Percentiles rank a stretch among this genome's conserved stretches.
Evolutionary conservation across 1,140 invertebrate species (phyloP).

Genomic region (Eumeta japonica): DNA sequence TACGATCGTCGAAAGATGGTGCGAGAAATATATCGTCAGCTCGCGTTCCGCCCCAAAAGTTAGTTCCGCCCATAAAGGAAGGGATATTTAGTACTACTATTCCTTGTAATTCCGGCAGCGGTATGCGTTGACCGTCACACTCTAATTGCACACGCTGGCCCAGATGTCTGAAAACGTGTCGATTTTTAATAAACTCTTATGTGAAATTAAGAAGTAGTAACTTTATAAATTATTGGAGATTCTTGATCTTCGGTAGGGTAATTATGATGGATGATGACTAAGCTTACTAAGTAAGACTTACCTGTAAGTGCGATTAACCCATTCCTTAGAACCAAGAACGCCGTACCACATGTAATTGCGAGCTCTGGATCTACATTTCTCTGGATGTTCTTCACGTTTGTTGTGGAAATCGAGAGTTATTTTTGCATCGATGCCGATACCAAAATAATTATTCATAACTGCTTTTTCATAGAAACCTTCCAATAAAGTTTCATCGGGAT

Average conservation of each 20-base stretch:
- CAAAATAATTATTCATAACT: slow-evolving; percentile 99
- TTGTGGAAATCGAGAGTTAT: slow-evolving; percentile 97
- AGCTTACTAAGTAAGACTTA: slow-evolving; percentile 17
- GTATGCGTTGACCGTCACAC: slow-evolving; percentile 89
- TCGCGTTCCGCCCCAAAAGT: slow-evolving; percentile 94
- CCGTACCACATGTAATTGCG: slow-evolving; percentile 99
- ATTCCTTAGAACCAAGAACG: slow-evolving; percentile 90
- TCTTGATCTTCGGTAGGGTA: no score
- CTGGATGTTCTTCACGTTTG: slow-evolving; percentile 95
- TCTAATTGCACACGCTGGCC: slow-evolving; percentile 92
- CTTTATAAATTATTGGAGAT: no score
- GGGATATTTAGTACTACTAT: slow-evolving; percentile 98
- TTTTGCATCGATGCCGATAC: slow-evolving; percentile 98
- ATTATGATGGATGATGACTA: no score
- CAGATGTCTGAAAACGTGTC: slow-evolving; percentile 73
- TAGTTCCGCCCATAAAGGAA: slow-evolving; percentile 97
- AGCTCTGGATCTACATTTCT: slow-evolving; percentile 91
- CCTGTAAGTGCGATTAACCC: slow-evolving; percentile 88
- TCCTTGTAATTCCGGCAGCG: slow-evolving; percentile 89
- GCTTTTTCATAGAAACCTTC: slow-evolving; percentile 92
- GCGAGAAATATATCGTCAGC: slow-evolving; percentile 85
- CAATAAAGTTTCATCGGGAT: slow-evolving; percentile 84
- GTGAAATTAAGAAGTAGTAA: no score
- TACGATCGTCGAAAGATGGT: slow-evolving; percentile 89
- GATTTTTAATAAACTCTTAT: no score